Percentiles rank a stretch among this genome's conserved stretches.
Conservation (phyloP, 2,797 vertebrate species). For the Poecilia velifera region DNA sequence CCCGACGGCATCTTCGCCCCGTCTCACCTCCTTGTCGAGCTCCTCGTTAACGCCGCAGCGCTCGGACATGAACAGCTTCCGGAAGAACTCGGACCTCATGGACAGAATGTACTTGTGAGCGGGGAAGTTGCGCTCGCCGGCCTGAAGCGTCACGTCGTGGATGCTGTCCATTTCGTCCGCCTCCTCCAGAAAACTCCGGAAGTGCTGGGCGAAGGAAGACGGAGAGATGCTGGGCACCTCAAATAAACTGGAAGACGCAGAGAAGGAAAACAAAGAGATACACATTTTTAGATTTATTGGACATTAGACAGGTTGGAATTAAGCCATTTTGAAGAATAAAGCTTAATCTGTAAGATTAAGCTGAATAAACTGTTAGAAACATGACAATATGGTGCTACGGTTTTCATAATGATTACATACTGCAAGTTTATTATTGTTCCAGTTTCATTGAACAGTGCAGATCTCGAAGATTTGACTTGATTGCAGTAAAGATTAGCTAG, state of each 20-base stretch:
- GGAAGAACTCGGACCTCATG: slow-evolving; percentile 90
- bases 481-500: neutral
- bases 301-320: neutral
- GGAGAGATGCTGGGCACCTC: slow-evolving; percentile 91
- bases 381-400: neutral
- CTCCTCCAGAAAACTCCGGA: slow-evolving; percentile 87
- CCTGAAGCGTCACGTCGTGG: slow-evolving; percentile 94
- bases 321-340: neutral
- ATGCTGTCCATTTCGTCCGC: slow-evolving; percentile 93
- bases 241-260: slow-evolving; percentile 84
- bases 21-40: slow-evolving; percentile 73
- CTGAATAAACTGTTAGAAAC: neutral
- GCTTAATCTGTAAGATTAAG: too few species aligned
- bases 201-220: slow-evolving; percentile 88
- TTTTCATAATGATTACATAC: neutral
- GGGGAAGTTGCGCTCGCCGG: slow-evolving; percentile 88
- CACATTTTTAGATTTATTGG: neutral
- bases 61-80: slow-evolving; percentile 82
- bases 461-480: too few species aligned
- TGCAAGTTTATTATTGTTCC: neutral
- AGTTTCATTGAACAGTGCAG: neutral
- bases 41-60: slow-evolving; percentile 66
- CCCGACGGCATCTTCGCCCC: slow-evolving; percentile 88
- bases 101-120: slow-evolving; percentile 94
- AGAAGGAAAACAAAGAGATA: neutral